Conservation (phyloP, 2,797 vertebrate species). For the Phrynocephalus vlangalii region DNA sequence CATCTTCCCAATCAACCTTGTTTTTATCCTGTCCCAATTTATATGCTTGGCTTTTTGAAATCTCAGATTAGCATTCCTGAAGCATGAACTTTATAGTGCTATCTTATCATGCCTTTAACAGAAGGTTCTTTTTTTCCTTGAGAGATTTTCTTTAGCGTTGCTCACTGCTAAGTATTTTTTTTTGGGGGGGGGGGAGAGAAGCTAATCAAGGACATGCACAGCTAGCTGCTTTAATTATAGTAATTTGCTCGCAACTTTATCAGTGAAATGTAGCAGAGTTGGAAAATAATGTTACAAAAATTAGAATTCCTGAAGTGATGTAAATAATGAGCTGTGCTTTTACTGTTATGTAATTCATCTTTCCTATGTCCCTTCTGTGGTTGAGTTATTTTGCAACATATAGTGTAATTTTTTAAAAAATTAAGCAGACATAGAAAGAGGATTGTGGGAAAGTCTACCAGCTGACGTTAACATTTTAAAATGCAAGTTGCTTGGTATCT, state of each 20-base stretch:
- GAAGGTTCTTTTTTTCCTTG: slow-evolving; percentile 36
- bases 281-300: slow-evolving; percentile 68
- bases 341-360: slow-evolving; percentile 59
- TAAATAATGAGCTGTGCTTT: slow-evolving; percentile 68
- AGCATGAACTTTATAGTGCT: slow-evolving; percentile 32
- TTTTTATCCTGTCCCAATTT: slow-evolving; percentile 36
- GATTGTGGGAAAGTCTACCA: slow-evolving; percentile 39
- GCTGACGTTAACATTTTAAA: slow-evolving; percentile 53
- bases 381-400: slow-evolving; percentile 51
- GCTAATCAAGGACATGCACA: slow-evolving; percentile 73
- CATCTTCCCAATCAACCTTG: neutral
- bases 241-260: slow-evolving; percentile 78
- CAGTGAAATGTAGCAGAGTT: slow-evolving; percentile 74
- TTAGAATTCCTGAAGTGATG: slow-evolving; percentile 58
- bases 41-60: slow-evolving; percentile 21
- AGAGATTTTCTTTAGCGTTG: slow-evolving; percentile 8
- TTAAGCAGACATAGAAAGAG: slow-evolving; percentile 16
- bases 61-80: slow-evolving; percentile 34
- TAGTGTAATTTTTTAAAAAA: slow-evolving; percentile 27
- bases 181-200: neutral
- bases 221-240: slow-evolving; percentile 81
- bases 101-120: slow-evolving; percentile 37
- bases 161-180: slow-evolving; percentile 26
- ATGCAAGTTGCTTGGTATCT: neutral
- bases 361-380: slow-evolving; percentile 57